A percentile compares a stretch with the other conserved stretches of the same genome.
Evolutionary conservation across 2,888 invertebrate species (phyloP).

Genomic region (Brachyopa scutellaris): DNA sequence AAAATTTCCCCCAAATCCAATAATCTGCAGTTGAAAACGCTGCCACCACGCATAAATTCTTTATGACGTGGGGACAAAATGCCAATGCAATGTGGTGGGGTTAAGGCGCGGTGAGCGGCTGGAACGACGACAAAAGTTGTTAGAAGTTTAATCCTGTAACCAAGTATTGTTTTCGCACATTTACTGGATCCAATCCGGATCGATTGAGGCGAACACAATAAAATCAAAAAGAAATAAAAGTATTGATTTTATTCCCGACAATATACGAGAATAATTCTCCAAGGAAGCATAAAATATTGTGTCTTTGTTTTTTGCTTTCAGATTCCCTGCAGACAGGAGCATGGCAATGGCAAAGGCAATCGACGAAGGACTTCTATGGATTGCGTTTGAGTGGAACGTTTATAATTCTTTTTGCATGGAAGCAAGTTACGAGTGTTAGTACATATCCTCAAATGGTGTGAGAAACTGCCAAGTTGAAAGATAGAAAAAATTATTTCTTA

Average conservation of each 20-base stretch:
- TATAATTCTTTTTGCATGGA: conserved; percentile 7
- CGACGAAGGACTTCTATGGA: background rate
- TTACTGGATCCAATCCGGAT: background rate
- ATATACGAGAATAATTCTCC: conserved; percentile 41
- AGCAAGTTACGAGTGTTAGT: no score
- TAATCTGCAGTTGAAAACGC: conserved; percentile 63
- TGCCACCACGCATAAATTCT: conserved; percentile 53
- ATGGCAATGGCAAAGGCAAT: background rate
- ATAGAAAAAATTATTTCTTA: conserved; percentile 19
- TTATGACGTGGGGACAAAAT: conserved; percentile 51
- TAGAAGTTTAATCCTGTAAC: conserved; percentile 63
- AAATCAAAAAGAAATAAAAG: conserved; percentile 61
- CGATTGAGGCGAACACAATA: conserved; percentile 51
- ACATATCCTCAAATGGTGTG: conserved; percentile 39
- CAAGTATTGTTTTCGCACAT: conserved; percentile 49
- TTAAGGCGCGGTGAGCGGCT: background rate
- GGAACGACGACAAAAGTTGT: conserved; percentile 44
- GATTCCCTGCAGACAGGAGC: background rate
- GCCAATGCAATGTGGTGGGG: conserved; percentile 15
- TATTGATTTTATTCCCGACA: conserved; percentile 64
- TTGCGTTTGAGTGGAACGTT: background rate
- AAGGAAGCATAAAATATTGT: conserved; percentile 62
- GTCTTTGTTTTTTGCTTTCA: conserved; percentile 26
- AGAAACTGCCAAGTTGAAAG: conserved; percentile 27
- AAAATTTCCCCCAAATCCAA: conserved; percentile 58